phyloP scores from a whole-genome alignment of 1,140 invertebrate genomes.

The Caenorhabditis brenneri region DNA sequence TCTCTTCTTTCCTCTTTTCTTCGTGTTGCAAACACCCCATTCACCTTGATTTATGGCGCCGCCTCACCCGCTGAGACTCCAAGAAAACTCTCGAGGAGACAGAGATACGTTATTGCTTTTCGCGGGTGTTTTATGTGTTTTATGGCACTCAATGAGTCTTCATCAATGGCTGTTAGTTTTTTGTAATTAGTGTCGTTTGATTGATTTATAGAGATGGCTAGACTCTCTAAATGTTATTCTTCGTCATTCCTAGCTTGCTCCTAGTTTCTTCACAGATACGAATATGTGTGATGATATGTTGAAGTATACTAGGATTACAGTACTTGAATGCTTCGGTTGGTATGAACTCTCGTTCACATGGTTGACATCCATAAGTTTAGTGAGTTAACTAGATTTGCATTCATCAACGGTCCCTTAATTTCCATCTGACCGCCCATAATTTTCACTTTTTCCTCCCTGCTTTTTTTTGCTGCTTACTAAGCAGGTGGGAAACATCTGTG shows the following conservation, averaged over 20 bases:
- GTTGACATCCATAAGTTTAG: too few relatives aligned
- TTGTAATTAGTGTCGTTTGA: neutral
- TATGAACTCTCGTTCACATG: too few relatives aligned
- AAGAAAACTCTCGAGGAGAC: neutral
- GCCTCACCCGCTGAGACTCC: constrained; percentile 4
- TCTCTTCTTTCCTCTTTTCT: neutral
- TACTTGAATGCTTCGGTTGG: too few relatives aligned
- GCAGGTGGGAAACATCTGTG: constrained; percentile 7
- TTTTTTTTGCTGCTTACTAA: constrained; percentile 9
- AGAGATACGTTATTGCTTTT: constrained; percentile 26
- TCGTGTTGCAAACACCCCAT: constrained; percentile 28
- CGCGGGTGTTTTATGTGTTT: constrained; percentile 26
- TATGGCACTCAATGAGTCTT: neutral
- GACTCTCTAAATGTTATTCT: too few relatives aligned
- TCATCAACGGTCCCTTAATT: neutral
- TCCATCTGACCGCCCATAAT: constrained; percentile 3
- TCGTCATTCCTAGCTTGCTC: neutral
- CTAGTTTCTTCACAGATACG: neutral
- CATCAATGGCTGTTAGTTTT: neutral
- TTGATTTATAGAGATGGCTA: neutral
- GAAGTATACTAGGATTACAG: too few relatives aligned
- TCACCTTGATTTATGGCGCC: constrained; percentile 32
- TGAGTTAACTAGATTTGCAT: neutral
- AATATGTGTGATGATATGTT: too few relatives aligned
- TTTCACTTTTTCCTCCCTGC: neutral